Evolutionary conservation across 2,888 invertebrate species (phyloP).

Genomic region (Anthophora plumipes): DNA sequence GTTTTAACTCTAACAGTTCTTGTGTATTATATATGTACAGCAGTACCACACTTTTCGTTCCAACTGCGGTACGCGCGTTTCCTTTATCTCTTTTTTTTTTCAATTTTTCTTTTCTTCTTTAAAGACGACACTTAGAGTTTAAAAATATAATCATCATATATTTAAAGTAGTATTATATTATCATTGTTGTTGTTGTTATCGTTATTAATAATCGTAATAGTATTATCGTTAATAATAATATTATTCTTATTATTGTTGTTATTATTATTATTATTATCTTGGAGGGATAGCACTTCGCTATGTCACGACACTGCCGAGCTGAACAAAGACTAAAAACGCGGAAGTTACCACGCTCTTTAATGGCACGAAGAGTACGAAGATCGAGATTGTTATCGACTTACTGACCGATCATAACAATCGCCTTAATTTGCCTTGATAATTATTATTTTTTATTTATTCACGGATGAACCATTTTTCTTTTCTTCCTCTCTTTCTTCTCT

Average conservation of each 20-base stretch:
- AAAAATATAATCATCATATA: conserved; percentile 85
- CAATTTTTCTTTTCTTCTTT: neutral
- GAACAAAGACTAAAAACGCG: conserved; percentile 81
- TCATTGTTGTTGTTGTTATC: conserved; percentile 70
- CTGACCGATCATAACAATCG: conserved; percentile 27
- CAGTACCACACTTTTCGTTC: conserved; percentile 75
- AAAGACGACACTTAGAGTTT: conserved; percentile 85
- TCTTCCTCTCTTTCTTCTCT: neutral
- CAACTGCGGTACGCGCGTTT: conserved; percentile 79
- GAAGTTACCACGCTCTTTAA: conserved; percentile 83
- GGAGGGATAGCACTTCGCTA: conserved; percentile 84
- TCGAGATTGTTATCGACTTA: conserved; percentile 37
- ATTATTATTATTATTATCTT: conserved; percentile 79
- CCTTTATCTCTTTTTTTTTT: too few relatives aligned
- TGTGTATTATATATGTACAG: conserved; percentile 81
- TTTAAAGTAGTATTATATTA: conserved; percentile 80
- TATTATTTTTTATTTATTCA: neutral
- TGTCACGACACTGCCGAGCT: conserved; percentile 83
- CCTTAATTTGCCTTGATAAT: conserved; percentile 1
- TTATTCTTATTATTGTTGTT: conserved; percentile 77
- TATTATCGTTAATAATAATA: conserved; percentile 80
- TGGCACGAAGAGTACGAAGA: conserved; percentile 79
- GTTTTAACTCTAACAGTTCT: conserved; percentile 76
- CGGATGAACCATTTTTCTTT: neutral
- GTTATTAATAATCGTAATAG: conserved; percentile 75